These are phyloP conservation scores for Manacus vitellinus DNA, from an alignment of 2,113 vertebrate genomes.

Conservation along the genomic window DNA sequence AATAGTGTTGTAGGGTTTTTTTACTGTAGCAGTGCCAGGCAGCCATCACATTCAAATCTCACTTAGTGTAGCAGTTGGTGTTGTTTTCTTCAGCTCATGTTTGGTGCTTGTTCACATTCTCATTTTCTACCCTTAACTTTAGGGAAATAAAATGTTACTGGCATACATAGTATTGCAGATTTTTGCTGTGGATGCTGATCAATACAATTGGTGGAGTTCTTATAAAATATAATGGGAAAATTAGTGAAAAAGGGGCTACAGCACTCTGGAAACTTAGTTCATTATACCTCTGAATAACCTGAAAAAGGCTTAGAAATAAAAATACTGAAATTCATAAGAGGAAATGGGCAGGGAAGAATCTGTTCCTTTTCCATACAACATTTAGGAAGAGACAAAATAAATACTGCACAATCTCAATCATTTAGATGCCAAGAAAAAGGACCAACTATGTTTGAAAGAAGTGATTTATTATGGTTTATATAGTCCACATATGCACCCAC, in stretches of 20 bases:
- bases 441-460: conserved; percentile 44
- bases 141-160: neutral
- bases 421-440: conserved; percentile 41
- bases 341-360: conserved; percentile 12
- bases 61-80: neutral
- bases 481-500: conserved; percentile 7
- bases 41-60: neutral
- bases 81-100: neutral
- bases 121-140: neutral
- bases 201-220: neutral
- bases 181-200: neutral
- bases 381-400: conserved; percentile 44
- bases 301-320: conserved; percentile 29
- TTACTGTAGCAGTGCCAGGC: neutral
- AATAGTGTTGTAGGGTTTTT: neutral
- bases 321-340: neutral
- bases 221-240: neutral
- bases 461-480: conserved; percentile 42
- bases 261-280: neutral
- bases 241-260: neutral
- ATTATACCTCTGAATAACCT: neutral
- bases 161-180: neutral
- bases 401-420: neutral
- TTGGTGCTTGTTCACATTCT: neutral
- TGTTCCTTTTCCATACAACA: conserved; percentile 28